Percentiles rank a stretch among this genome's conserved stretches.
Evolutionary conservation across 2,888 invertebrate genomes (phyloP).

Genomic region (Branchellion lobata): DNA sequence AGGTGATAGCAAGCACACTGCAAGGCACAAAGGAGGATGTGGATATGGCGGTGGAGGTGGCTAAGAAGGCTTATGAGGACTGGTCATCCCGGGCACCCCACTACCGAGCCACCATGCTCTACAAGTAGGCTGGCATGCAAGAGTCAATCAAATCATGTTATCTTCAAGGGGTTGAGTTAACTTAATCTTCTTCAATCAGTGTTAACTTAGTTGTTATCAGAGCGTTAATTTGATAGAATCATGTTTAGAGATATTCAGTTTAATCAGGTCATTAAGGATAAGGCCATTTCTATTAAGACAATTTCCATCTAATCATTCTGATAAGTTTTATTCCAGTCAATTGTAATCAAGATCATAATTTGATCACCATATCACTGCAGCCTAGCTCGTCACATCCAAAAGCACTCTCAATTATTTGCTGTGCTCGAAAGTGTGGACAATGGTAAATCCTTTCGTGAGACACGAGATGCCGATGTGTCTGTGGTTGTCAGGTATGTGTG

Average conservation of each 20-base stretch:
- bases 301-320: too few relatives aligned
- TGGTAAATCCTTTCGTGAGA: constrained; percentile 64
- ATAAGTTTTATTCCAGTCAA: too few relatives aligned
- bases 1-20: constrained; percentile 56
- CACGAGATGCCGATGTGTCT: constrained; percentile 62
- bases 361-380: too few relatives aligned
- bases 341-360: too few relatives aligned
- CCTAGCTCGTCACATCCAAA: constrained; percentile 65
- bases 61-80: constrained; percentile 56
- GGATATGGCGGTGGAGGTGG: constrained; percentile 57
- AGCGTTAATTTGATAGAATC: too few relatives aligned
- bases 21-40: constrained; percentile 59
- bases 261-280: too few relatives aligned
- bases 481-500: constrained; percentile 63
- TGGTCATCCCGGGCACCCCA: constrained; percentile 60
- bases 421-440: constrained; percentile 64
- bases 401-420: constrained; percentile 63
- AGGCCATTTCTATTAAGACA: too few relatives aligned
- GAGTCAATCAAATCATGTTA: too few relatives aligned
- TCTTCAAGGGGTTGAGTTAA: too few relatives aligned
- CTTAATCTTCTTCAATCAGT: too few relatives aligned
- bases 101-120: constrained; percentile 59
- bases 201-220: too few relatives aligned
- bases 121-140: constrained; percentile 56
- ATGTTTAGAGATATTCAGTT: too few relatives aligned